A percentile compares a stretch with the other conserved stretches of the same genome.
Evolutionary conservation across 2,888 invertebrate species (phyloP).

Genomic region (Phasia obesa): DNA sequence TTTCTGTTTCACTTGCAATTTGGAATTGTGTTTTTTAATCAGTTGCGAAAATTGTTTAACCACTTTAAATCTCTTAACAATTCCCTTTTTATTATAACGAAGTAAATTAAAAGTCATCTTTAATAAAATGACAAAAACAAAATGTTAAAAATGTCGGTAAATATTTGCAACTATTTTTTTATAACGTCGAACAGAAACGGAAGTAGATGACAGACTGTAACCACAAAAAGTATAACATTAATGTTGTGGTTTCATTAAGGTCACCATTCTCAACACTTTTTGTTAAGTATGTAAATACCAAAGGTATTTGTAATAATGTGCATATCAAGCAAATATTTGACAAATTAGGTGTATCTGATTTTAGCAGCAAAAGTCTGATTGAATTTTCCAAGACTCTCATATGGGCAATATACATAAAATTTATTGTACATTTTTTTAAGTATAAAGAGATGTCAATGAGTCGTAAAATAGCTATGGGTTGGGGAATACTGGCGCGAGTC

Average conservation of each 20-base stretch:
- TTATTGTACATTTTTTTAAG: no score
- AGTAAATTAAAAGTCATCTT: constrained; percentile 45
- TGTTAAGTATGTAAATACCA: background rate
- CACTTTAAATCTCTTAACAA: constrained; percentile 61
- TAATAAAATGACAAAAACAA: background rate
- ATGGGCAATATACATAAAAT: no score
- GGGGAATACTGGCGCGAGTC: no score
- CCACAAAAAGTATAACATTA: background rate
- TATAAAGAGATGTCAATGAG: no score
- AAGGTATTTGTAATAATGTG: background rate
- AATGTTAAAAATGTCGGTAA: background rate
- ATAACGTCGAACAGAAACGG: constrained; percentile 35
- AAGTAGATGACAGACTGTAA: constrained; percentile 47
- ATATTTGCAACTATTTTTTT: background rate
- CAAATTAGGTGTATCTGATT: background rate
- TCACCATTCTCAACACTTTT: background rate
- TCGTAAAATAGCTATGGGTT: no score
- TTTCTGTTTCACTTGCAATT: constrained; percentile 5
- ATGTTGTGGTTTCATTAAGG: background rate
- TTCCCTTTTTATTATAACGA: constrained; percentile 45
- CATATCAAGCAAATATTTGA: constrained; percentile 3
- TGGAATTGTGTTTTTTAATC: constrained; percentile 1
- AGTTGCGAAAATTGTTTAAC: constrained; percentile 37
- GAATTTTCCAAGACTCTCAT: no score
- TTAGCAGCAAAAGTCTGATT: background rate